Evolutionary conservation across 2,888 invertebrate genomes (phyloP).

Genomic region (Tortrix viridana): DNA sequence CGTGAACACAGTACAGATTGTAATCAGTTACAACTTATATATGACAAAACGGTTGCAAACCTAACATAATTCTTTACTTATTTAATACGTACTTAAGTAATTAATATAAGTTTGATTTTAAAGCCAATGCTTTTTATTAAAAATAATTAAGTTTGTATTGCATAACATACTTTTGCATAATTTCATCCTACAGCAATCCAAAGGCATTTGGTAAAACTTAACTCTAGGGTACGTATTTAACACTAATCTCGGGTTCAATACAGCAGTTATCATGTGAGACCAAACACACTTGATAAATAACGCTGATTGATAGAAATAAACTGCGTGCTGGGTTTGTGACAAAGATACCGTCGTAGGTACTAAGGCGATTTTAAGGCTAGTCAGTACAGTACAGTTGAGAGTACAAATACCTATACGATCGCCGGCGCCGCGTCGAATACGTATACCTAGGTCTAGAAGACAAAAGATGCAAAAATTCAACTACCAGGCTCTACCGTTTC

Average conservation of each 20-base stretch:
- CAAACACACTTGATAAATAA: neutral
- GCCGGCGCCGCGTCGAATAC: no score
- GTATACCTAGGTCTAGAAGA: no score
- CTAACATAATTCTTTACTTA: no score
- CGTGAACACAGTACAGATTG: no score
- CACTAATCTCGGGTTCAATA: neutral
- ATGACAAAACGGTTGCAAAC: no score
- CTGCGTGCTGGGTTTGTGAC: neutral
- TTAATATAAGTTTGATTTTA: constrained; percentile 13
- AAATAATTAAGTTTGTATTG: constrained; percentile 2
- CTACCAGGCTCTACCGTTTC: no score
- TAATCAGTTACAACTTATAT: no score
- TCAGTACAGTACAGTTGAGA: neutral
- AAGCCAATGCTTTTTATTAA: constrained; percentile 13
- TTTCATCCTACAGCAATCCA: neutral
- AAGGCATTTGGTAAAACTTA: no score
- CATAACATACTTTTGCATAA: constrained; percentile 10
- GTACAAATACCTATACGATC: no score
- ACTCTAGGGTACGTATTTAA: no score
- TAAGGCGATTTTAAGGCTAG: neutral
- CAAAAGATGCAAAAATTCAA: no score
- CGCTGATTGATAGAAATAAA: neutral
- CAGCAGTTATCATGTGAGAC: neutral
- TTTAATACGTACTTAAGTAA: neutral
- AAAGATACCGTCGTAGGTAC: no score